A percentile compares a stretch with the other conserved stretches of the same genome.
These are phyloP conservation scores for Panopea generosa DNA, from an alignment of 2,888 invertebrate species.

Conservation along the genomic window DNA sequence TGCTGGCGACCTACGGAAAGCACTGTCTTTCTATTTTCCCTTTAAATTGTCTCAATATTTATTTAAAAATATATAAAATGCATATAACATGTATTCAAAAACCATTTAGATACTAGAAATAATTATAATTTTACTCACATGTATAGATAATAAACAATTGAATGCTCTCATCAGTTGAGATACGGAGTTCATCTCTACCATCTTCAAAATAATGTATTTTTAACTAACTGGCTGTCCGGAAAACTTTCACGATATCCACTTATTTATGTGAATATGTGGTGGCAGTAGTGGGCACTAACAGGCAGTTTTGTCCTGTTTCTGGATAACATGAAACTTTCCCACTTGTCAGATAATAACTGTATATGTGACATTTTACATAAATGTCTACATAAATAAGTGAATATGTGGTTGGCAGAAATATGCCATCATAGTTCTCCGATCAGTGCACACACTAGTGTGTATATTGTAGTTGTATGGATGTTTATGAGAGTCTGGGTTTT, in stretches of 20 bases:
- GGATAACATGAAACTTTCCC: background rate
- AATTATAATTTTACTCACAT: background rate
- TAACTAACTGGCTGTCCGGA: background rate
- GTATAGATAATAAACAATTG: background rate
- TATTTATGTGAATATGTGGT: conserved; percentile 1
- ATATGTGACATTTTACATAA: too few relatives aligned
- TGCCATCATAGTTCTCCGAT: too few relatives aligned
- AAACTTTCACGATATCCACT: background rate
- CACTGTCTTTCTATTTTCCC: background rate
- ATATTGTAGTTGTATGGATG: too few relatives aligned
- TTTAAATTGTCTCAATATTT: background rate
- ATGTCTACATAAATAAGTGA: too few relatives aligned
- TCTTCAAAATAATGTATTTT: background rate
- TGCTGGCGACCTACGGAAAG: too few relatives aligned
- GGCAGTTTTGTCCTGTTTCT: background rate
- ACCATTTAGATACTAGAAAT: background rate
- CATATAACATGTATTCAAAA: background rate
- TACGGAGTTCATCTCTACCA: background rate
- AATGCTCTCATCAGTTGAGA: background rate
- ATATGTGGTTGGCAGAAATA: too few relatives aligned
- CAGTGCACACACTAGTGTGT: too few relatives aligned
- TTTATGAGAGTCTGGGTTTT: too few relatives aligned
- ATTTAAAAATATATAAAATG: background rate
- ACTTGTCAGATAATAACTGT: too few relatives aligned
- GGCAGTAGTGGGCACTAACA: background rate